Evolutionary conservation across 2,113 vertebrate species (phyloP).

Genomic region (Henicopernis longicauda): DNA sequence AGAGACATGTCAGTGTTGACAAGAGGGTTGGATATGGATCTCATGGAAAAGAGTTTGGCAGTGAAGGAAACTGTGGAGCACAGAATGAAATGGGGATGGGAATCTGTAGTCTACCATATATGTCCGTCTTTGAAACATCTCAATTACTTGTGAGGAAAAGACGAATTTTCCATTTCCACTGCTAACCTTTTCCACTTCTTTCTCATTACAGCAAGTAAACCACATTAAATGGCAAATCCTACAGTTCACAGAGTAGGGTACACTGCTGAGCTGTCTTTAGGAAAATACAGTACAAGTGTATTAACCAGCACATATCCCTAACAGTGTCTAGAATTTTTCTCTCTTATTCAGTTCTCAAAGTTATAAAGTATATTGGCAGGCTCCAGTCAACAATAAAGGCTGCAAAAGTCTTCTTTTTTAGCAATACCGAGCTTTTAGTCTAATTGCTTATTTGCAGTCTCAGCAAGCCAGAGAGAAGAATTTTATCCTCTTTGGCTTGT

Average conservation of each 20-base stretch:
- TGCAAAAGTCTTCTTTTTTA: slow-evolving; percentile 35
- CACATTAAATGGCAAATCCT: slow-evolving; percentile 69
- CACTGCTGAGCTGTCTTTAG: slow-evolving; percentile 36
- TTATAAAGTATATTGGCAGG: slow-evolving; percentile 61
- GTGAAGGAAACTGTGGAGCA: not conserved
- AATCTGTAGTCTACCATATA: not conserved
- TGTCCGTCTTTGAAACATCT: slow-evolving; percentile 57
- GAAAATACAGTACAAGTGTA: slow-evolving; percentile 49
- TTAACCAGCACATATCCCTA: slow-evolving; percentile 51
- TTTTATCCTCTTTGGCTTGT: slow-evolving; percentile 78
- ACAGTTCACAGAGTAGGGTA: slow-evolving; percentile 50
- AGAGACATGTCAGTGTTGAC: not conserved
- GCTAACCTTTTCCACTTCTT: slow-evolving; percentile 60
- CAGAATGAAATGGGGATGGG: not conserved
- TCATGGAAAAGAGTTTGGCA: not conserved
- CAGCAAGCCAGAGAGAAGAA: slow-evolving; percentile 74
- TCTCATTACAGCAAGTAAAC: slow-evolving; percentile 73
- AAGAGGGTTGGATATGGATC: not conserved
- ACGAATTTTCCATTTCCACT: slow-evolving; percentile 59
- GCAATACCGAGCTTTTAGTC: slow-evolving; percentile 63
- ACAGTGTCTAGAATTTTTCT: slow-evolving; percentile 34
- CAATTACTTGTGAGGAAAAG: slow-evolving; percentile 58
- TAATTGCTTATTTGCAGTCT: slow-evolving; percentile 82
- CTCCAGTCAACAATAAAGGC: slow-evolving; percentile 58
- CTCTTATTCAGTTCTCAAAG: slow-evolving; percentile 39